Evolutionary conservation across 2,888 invertebrate genomes (phyloP).

Genomic region (Drosophila leonis): DNA sequence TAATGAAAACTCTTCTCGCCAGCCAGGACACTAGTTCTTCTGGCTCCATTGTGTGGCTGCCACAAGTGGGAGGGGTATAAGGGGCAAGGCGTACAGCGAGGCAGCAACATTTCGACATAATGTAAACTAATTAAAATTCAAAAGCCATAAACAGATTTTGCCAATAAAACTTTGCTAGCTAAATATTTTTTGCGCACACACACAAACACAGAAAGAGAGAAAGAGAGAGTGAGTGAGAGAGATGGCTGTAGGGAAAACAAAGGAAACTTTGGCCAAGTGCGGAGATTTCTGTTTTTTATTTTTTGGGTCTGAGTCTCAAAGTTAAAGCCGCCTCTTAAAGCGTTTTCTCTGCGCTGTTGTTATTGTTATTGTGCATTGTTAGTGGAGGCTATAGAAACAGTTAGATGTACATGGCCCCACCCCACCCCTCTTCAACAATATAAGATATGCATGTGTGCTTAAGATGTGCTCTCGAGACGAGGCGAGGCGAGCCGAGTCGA

Average conservation of each 20-base stretch:
- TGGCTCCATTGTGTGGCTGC: conserved; percentile 55
- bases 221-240: not conserved
- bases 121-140: conserved; percentile 85
- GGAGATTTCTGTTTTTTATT: conserved; percentile 50
- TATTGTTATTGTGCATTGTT: conserved; percentile 65
- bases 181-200: conserved; percentile 73
- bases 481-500: conserved; percentile 40
- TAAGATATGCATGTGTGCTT: conserved; percentile 49
- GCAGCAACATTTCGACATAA: conserved; percentile 79
- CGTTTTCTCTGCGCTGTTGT: conserved; percentile 36
- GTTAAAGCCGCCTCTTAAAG: conserved; percentile 71
- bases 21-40: conserved; percentile 70
- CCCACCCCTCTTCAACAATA: not conserved
- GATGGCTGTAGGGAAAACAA: conserved; percentile 53
- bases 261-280: conserved; percentile 70
- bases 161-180: conserved; percentile 85
- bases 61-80: conserved; percentile 13
- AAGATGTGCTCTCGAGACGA: conserved; percentile 58
- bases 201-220: conserved; percentile 9
- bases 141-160: conserved; percentile 85
- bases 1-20: conserved; percentile 75
- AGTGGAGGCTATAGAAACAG: conserved; percentile 52
- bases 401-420: conserved; percentile 32
- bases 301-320: conserved; percentile 38
- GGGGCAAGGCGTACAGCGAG: conserved; percentile 22